Evolutionary conservation across 2,888 invertebrate genomes (phyloP).

Genomic region (Tachystola acroxantha): DNA sequence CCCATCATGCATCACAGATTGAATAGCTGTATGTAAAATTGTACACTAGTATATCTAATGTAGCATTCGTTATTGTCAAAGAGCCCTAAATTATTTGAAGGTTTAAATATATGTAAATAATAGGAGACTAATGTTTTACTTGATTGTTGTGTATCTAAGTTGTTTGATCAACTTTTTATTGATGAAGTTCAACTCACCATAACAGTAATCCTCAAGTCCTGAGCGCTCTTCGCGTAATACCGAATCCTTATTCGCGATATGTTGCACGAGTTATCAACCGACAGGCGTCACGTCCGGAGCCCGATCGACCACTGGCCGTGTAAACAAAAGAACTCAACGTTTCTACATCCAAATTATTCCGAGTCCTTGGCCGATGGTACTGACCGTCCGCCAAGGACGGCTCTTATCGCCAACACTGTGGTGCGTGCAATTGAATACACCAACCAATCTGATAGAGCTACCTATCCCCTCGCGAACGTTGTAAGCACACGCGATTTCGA

Average conservation of each 20-base stretch:
- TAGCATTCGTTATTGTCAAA: no score
- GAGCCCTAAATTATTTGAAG: no score
- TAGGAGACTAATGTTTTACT: no score
- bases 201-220: slow-evolving; percentile 55
- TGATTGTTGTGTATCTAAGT: no score
- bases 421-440: slow-evolving; percentile 56
- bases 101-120: no score
- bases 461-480: slow-evolving; percentile 26
- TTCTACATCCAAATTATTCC: slow-evolving; percentile 50
- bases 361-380: slow-evolving; percentile 63
- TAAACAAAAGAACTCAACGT: slow-evolving; percentile 40
- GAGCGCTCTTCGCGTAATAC: slow-evolving; percentile 54
- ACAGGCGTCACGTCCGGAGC: slow-evolving; percentile 39
- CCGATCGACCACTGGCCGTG: slow-evolving; percentile 49
- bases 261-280: slow-evolving; percentile 28
- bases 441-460: slow-evolving; percentile 33
- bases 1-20: no score
- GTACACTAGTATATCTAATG: no score
- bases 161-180: no score
- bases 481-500: slow-evolving; percentile 24
- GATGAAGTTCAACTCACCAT: slow-evolving; percentile 51
- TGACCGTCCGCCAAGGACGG: slow-evolving; percentile 63
- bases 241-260: slow-evolving; percentile 63
- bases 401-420: slow-evolving; percentile 40
- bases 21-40: no score